phyloP scores from a whole-genome alignment of 2,113 vertebrate species.

The Zosterops borbonicus region DNA sequence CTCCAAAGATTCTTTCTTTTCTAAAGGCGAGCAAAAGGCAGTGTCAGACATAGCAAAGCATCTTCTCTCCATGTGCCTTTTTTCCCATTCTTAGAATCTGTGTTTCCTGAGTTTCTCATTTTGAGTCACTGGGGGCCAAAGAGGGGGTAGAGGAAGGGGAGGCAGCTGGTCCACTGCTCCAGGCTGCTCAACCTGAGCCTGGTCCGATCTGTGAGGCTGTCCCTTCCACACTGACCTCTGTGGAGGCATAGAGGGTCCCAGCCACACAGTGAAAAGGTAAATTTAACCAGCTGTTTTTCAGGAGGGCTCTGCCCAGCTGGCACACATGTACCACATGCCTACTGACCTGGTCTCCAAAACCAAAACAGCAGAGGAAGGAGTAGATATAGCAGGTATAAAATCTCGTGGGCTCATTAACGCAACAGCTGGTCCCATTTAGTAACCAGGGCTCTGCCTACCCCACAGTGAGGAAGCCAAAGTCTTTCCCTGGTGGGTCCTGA shows the following conservation, averaged over 20 bases:
- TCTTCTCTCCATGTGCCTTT: not conserved
- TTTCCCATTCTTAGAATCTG: not conserved
- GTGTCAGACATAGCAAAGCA: not conserved
- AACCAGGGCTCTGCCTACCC: not conserved
- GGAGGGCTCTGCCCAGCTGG: not conserved
- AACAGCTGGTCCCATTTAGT: not conserved
- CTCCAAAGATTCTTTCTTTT: not conserved
- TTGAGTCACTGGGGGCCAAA: not conserved
- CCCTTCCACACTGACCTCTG: accelerated
- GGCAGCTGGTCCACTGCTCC: not conserved
- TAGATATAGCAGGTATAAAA: not conserved
- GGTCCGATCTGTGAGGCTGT: too few relatives aligned
- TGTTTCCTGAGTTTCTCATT: not conserved
- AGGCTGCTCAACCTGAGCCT: not conserved
- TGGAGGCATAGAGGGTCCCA: not conserved
- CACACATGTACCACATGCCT: not conserved
- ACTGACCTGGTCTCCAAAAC: not conserved
- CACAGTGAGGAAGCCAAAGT: not conserved
- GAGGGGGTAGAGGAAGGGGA: not conserved
- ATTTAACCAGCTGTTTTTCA: not conserved
- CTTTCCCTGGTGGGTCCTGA: not conserved
- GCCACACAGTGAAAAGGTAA: not conserved
- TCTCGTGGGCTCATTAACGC: not conserved
- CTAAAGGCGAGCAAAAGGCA: not conserved
- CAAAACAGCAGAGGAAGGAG: not conserved